phyloP scores from a whole-genome alignment of 2,888 invertebrate species.

The Athalia circularis region DNA sequence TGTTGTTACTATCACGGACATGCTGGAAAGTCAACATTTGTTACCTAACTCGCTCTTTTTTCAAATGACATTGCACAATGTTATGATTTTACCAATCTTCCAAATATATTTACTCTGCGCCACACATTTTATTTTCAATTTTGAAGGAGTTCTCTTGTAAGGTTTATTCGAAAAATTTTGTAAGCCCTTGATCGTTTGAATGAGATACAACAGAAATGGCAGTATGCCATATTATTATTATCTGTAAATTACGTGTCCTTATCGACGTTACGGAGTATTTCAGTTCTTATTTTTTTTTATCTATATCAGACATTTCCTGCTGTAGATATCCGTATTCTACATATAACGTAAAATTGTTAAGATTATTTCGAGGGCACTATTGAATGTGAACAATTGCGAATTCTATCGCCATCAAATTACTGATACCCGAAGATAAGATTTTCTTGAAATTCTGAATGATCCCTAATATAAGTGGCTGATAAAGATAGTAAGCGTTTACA shows the following conservation, averaged over 20 bases:
- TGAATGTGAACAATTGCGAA: not conserved
- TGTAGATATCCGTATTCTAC: conserved; percentile 28
- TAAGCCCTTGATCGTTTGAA: no score
- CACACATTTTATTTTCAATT: no score
- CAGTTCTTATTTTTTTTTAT: not conserved
- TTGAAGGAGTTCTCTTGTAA: no score
- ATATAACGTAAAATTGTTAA: conserved; percentile 26
- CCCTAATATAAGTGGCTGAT: no score
- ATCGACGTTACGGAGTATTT: conserved; percentile 4
- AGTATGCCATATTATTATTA: not conserved
- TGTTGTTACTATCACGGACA: conserved; percentile 25
- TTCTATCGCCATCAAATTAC: no score
- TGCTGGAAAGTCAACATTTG: conserved; percentile 14
- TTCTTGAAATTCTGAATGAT: no score
- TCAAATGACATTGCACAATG: conserved; percentile 12
- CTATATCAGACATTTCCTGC: conserved; percentile 36
- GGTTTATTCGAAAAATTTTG: not conserved
- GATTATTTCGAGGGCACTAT: not conserved
- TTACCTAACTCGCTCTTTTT: conserved; percentile 41
- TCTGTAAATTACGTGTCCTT: not conserved
- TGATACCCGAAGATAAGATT: no score
- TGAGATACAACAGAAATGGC: not conserved
- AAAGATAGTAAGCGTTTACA: no score
- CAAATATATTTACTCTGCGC: no score
- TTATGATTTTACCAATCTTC: not conserved